Conservation (phyloP, 2,113 vertebrate genomes). For the Phaethon lepturus region DNA sequence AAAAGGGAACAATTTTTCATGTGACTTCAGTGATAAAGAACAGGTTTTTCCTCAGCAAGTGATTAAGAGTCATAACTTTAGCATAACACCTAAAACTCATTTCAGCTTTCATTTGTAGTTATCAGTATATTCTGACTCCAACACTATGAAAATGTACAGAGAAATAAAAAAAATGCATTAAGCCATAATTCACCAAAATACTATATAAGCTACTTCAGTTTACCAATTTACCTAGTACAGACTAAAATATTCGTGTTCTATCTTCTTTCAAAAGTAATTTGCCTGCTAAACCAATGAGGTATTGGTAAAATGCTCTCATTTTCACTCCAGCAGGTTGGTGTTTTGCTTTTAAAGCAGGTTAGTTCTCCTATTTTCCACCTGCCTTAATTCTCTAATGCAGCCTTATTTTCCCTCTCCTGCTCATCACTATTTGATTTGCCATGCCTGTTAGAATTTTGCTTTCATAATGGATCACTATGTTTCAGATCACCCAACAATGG, state of each 20-base stretch:
- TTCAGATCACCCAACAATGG: background rate
- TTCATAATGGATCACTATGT: background rate
- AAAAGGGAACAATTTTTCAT: background rate
- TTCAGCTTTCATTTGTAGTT: background rate
- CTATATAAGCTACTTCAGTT: background rate
- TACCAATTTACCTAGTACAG: background rate
- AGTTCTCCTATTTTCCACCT: background rate
- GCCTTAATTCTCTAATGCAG: background rate
- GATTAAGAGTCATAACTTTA: background rate
- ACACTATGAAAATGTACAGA: background rate
- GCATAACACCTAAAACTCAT: background rate
- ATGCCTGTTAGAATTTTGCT: background rate
- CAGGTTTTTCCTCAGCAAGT: background rate
- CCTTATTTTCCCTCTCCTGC: fast-evolving
- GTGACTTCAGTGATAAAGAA: background rate
- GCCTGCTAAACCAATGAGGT: background rate
- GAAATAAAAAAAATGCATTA: background rate
- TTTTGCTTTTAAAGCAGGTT: background rate
- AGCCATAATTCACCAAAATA: background rate
- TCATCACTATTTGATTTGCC: background rate
- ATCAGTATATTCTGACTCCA: background rate
- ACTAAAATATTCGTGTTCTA: background rate
- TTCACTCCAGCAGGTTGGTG: background rate
- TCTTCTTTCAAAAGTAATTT: background rate
- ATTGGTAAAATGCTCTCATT: background rate